Conservation (phyloP, 2,113 vertebrate genomes). For the Meles meles region DNA sequence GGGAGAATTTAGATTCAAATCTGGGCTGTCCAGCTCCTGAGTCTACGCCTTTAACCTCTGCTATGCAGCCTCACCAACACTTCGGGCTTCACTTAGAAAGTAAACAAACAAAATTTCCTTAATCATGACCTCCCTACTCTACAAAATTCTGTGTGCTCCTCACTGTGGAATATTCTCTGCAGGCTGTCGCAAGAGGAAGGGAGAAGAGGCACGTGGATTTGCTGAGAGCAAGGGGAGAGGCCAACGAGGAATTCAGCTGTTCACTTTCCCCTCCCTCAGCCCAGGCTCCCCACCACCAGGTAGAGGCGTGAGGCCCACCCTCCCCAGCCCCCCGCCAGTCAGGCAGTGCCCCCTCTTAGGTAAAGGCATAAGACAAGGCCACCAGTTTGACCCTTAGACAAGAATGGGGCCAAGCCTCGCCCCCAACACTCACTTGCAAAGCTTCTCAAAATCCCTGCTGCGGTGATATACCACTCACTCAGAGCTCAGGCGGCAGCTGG, state of each 20-base stretch:
- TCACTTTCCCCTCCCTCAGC: background rate
- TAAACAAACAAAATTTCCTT: background rate
- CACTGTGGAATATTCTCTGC: background rate
- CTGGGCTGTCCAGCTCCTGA: background rate
- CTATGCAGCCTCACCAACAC: background rate
- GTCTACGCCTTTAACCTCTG: background rate
- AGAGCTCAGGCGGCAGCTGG: background rate
- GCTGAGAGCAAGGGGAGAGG: background rate
- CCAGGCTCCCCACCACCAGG: background rate
- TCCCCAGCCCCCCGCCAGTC: accelerated
- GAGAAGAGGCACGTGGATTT: background rate
- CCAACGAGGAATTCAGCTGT: too few relatives aligned
- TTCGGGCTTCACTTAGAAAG: background rate
- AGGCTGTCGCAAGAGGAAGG: background rate
- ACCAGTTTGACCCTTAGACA: background rate
- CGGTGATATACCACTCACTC: background rate
- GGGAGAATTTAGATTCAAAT: background rate
- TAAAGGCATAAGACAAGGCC: background rate
- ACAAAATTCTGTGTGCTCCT: background rate
- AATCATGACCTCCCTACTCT: background rate
- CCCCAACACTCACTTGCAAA: background rate
- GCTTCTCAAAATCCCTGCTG: background rate
- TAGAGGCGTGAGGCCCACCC: background rate
- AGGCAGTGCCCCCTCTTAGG: accelerated
- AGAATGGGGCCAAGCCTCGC: background rate